Percentiles rank a stretch among this genome's conserved stretches.
These are phyloP conservation scores for Diplogasteroides magnus DNA, from an alignment of 1,140 invertebrate genomes.

Conservation along the genomic window DNA sequence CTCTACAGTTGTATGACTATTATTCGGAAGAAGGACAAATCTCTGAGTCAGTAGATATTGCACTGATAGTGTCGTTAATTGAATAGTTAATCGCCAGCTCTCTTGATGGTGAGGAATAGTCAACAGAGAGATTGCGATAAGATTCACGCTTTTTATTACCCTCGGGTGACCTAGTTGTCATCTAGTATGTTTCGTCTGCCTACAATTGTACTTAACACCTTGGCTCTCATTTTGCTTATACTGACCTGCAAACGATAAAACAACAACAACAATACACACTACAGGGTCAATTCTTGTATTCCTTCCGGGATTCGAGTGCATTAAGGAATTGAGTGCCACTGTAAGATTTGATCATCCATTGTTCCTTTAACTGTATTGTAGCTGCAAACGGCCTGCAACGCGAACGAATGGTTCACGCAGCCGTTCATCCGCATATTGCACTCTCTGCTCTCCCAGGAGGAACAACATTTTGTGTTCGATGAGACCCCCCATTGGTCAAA, in stretches of 20 bases:
- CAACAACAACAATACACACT: too few species aligned
- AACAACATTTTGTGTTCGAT: constrained; percentile 76
- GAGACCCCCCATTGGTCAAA: constrained; percentile 61
- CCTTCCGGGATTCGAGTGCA: constrained; percentile 87
- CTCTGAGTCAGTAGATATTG: constrained; percentile 40
- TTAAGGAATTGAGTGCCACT: constrained; percentile 69
- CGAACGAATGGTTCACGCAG: constrained; percentile 59
- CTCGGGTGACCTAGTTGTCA: too few species aligned
- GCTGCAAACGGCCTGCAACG: constrained; percentile 3
- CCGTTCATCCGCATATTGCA: constrained; percentile 59
- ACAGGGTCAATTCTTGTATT: constrained; percentile 78
- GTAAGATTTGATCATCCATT: constrained; percentile 57
- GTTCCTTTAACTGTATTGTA: constrained; percentile 35
- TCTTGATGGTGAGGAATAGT: constrained; percentile 8
- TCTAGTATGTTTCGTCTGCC: too few species aligned
- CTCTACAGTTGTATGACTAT: constrained; percentile 32
- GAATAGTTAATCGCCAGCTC: constrained; percentile 38
- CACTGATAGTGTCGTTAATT: constrained; percentile 34
- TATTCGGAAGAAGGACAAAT: constrained; percentile 44
- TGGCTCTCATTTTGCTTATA: too few species aligned
- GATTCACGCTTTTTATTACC: too few species aligned
- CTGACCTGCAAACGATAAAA: too few species aligned
- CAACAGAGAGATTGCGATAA: constrained; percentile 7
- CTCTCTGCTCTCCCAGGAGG: constrained; percentile 66
- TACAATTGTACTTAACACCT: too few species aligned